Percentiles rank a stretch among this genome's conserved stretches.
Evolutionary conservation across 2,113 vertebrate species (phyloP).

Genomic region (Cochlearius cochlearius): DNA sequence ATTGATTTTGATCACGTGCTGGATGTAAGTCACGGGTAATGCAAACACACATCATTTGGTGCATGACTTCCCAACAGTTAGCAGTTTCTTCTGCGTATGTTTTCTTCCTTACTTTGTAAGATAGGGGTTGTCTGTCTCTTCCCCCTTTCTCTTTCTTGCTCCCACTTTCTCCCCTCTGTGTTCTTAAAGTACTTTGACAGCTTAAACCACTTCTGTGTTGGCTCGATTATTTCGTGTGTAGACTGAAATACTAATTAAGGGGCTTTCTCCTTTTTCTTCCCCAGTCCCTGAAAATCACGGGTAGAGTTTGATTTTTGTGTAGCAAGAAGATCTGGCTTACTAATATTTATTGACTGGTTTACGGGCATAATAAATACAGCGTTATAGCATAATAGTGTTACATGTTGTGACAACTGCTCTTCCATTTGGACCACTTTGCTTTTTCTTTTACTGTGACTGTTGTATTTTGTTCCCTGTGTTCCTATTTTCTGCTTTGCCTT

Average conservation of each 20-base stretch:
- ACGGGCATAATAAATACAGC: too few species aligned
- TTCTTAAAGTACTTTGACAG: neutral
- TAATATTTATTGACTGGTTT: neutral
- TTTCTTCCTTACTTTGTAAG: neutral
- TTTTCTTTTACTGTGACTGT: neutral
- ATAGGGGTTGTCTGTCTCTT: neutral
- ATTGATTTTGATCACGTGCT: neutral
- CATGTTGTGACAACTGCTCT: neutral
- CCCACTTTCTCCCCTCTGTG: fast-evolving
- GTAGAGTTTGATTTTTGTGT: neutral
- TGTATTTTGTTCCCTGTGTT: neutral
- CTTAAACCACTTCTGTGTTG: neutral
- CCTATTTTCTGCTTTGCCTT: neutral
- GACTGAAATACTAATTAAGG: neutral
- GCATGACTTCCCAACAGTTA: neutral
- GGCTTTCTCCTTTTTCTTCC: neutral
- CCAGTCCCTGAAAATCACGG: neutral
- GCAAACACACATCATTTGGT: neutral
- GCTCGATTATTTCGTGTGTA: neutral
- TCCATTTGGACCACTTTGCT: neutral
- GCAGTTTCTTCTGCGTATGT: neutral
- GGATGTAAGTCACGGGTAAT: neutral
- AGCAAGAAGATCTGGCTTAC: neutral
- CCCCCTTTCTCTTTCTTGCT: neutral
- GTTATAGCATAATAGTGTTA: too few species aligned